Percentiles rank a stretch among this genome's conserved stretches.
Conservation (phyloP, 2,113 vertebrate genomes). For the Asarcornis scutulata region DNA sequence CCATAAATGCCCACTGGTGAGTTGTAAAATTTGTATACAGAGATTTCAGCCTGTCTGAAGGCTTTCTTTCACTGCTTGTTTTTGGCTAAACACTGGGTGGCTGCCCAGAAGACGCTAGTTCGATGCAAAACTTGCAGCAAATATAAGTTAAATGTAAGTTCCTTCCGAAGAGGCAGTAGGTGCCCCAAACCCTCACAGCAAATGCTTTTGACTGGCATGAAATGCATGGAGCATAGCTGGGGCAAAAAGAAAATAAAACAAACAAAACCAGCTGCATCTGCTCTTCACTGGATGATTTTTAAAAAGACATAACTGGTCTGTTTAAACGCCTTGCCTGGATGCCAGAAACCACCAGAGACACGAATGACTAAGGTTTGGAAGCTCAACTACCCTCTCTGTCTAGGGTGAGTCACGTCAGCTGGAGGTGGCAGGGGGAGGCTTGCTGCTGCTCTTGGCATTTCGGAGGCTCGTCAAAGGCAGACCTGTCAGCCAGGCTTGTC, state of each 20-base stretch:
- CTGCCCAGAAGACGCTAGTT: background rate
- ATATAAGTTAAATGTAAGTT: background rate
- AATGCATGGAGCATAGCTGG: background rate
- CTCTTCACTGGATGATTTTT: background rate
- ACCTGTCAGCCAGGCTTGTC: background rate
- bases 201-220: background rate
- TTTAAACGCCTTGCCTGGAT: background rate
- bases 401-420: rapidly evolving
- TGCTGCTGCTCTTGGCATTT: background rate
- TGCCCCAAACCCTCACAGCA: background rate
- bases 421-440: background rate
- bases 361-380: background rate
- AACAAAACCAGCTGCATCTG: background rate
- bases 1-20: background rate
- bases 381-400: background rate
- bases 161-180: background rate
- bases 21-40: background rate
- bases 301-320: background rate
- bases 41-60: background rate
- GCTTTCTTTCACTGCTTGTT: background rate
- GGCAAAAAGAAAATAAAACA: rapidly evolving
- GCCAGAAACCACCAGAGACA: background rate
- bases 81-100: background rate
- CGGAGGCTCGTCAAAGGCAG: background rate
- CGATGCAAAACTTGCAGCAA: background rate